Evolutionary conservation across 2,797 vertebrate species (phyloP).

Genomic region (Molothrus aeneus): DNA sequence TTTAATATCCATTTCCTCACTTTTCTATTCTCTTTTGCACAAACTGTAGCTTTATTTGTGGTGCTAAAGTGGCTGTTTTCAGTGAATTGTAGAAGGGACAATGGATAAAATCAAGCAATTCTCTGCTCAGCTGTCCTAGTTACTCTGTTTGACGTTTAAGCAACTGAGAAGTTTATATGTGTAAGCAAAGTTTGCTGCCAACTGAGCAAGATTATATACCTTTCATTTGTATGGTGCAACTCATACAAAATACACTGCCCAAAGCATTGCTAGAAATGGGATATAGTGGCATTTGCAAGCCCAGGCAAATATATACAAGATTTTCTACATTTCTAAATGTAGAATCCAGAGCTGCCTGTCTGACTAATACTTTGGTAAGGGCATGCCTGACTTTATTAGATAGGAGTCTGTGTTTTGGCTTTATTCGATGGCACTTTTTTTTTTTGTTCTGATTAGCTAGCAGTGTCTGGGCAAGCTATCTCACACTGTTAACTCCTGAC

Average conservation of each 20-base stretch:
- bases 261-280: neutral
- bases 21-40: neutral
- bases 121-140: neutral
- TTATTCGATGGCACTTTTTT: neutral
- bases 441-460: neutral
- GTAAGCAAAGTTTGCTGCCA: neutral
- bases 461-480: neutral
- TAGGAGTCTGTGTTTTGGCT: neutral
- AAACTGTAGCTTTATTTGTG: neutral
- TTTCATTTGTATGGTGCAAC: neutral
- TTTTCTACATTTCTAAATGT: slow-evolving; percentile 28
- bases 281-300: slow-evolving; percentile 17
- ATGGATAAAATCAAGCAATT: neutral
- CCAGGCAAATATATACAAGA: slow-evolving; percentile 12
- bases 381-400: slow-evolving; percentile 8
- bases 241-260: neutral
- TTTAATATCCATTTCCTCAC: neutral
- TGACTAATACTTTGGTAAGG: neutral
- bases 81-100: neutral
- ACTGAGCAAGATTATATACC: neutral
- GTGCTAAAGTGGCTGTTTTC: neutral
- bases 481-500: neutral
- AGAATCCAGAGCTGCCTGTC: neutral
- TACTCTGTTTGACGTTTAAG: neutral
- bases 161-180: neutral